phyloP scores from a whole-genome alignment of 2,888 invertebrate genomes.

The Eupithecia centaureata region DNA sequence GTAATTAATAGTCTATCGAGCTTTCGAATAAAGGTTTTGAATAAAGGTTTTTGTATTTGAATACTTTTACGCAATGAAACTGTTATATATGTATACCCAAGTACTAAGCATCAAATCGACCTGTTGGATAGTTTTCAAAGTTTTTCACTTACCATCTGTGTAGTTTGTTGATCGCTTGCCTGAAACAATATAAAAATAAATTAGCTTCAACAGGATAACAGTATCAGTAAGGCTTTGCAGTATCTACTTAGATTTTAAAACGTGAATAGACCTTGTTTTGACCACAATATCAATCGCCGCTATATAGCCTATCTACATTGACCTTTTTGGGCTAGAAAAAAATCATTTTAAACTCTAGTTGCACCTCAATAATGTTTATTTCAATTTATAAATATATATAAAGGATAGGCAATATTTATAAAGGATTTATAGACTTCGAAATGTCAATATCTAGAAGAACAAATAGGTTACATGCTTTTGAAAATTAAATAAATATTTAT shows the following conservation, averaged over 20 bases:
- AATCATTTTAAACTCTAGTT: too few relatives aligned
- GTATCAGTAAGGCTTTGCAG: neutral
- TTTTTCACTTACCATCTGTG: conserved; percentile 24
- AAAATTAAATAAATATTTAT: neutral
- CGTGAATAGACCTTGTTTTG: neutral
- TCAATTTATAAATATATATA: too few relatives aligned
- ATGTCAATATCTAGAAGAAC: neutral
- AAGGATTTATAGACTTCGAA: neutral
- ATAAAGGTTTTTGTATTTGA: too few relatives aligned
- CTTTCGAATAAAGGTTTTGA: too few relatives aligned
- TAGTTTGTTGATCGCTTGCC: conserved; percentile 24
- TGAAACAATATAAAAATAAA: conserved; percentile 19
- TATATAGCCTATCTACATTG: too few relatives aligned
- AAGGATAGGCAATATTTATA: too few relatives aligned
- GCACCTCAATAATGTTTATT: too few relatives aligned
- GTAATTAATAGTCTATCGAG: too few relatives aligned
- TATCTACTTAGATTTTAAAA: neutral
- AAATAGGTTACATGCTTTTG: neutral
- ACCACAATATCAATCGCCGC: neutral
- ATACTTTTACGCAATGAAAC: too few relatives aligned
- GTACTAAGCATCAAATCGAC: too few relatives aligned
- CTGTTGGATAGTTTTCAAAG: neutral
- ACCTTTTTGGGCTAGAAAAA: too few relatives aligned
- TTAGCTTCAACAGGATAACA: neutral
- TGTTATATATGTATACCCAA: too few relatives aligned